These are phyloP conservation scores for Echinometra lucunter DNA, from an alignment of 53 echinoderm and acorn worm species.

Conservation along the genomic window DNA sequence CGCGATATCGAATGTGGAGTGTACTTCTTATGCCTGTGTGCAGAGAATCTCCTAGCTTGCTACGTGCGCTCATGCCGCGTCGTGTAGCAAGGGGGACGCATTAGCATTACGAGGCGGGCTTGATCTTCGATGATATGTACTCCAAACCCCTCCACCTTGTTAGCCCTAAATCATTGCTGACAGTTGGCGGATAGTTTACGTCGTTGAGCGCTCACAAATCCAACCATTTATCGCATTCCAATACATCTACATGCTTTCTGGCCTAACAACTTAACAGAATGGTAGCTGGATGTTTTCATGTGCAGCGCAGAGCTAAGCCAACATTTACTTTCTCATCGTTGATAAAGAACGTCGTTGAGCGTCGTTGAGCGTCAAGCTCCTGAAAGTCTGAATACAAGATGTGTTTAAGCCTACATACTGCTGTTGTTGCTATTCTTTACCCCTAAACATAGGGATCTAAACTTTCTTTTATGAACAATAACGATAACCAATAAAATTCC, in stretches of 20 bases:
- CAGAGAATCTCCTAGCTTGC: background rate
- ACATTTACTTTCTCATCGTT: background rate
- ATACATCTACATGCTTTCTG: slow-evolving; percentile 13
- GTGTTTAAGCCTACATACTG: no score
- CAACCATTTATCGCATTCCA: slow-evolving; percentile 19
- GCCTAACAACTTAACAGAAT: background rate
- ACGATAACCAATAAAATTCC: no score
- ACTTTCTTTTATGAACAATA: no score
- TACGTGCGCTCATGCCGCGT: background rate
- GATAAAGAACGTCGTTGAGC: background rate
- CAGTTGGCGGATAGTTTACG: slow-evolving; percentile 1
- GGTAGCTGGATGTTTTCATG: background rate
- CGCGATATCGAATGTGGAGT: background rate
- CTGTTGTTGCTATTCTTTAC: no score
- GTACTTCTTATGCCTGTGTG: background rate
- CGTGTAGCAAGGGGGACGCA: background rate
- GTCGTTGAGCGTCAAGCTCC: no score
- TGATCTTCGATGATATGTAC: background rate
- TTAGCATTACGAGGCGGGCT: background rate
- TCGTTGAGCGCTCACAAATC: slow-evolving; percentile 10
- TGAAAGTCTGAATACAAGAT: no score
- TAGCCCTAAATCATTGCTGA: slow-evolving; percentile 24
- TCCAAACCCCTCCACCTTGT: background rate
- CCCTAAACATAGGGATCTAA: no score
- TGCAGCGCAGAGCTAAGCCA: background rate